Evolutionary conservation across 1,140 invertebrate genomes (phyloP).

Genomic region (Triops cancriformis): DNA sequence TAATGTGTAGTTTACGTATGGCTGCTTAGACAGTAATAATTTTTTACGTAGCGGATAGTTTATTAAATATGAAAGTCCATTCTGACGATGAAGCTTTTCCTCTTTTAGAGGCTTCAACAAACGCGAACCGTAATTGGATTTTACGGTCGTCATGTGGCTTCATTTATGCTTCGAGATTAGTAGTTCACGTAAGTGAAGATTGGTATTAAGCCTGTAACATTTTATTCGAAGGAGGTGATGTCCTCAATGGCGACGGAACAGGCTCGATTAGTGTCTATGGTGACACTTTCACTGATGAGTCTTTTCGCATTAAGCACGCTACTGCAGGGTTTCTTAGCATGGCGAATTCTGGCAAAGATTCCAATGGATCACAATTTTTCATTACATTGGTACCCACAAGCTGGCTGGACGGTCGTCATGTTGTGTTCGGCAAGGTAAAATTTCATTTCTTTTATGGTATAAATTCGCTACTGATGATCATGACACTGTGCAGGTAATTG

Average conservation of each 20-base stretch:
- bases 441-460: neutral
- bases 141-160: neutral
- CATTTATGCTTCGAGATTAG: neutral
- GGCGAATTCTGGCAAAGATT: slow-evolving; percentile 79
- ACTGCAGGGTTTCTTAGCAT: slow-evolving; percentile 86
- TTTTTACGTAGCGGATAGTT: too few species aligned
- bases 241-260: slow-evolving; percentile 63
- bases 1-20: too few species aligned
- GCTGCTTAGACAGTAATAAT: too few species aligned
- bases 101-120: neutral
- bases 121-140: neutral
- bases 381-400: slow-evolving; percentile 79
- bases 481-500: slow-evolving; percentile 53
- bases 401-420: slow-evolving; percentile 88
- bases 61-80: neutral
- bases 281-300: slow-evolving; percentile 86
- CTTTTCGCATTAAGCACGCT: slow-evolving; percentile 79
- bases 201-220: neutral
- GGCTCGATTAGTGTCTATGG: slow-evolving; percentile 84
- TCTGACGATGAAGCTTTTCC: neutral
- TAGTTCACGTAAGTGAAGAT: too few species aligned
- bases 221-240: slow-evolving; percentile 58
- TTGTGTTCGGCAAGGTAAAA: slow-evolving; percentile 85
- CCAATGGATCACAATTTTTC: slow-evolving; percentile 90
- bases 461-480: neutral